phyloP scores from a whole-genome alignment of 2,888 invertebrate species.

The Schizotus pectinicornis region DNA sequence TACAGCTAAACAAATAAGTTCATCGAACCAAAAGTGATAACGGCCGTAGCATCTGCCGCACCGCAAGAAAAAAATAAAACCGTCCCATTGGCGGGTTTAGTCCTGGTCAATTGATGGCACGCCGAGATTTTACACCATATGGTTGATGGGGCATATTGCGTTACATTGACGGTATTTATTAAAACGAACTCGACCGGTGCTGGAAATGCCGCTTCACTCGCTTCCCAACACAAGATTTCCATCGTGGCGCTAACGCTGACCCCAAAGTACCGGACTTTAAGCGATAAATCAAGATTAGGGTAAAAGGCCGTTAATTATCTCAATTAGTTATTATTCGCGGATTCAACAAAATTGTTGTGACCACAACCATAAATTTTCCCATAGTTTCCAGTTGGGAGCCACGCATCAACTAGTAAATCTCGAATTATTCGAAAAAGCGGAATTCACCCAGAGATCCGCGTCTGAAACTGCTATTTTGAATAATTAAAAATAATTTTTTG shows the following conservation, averaged over 20 bases:
- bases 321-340: no score
- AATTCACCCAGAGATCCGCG: background rate
- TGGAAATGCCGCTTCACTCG: background rate
- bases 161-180: slow-evolving; percentile 15
- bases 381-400: no score
- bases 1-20: slow-evolving; percentile 11
- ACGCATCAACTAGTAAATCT: no score
- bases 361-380: no score
- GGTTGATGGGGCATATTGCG: slow-evolving; percentile 29
- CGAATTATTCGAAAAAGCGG: slow-evolving; percentile 1
- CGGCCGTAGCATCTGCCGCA: slow-evolving; percentile 27
- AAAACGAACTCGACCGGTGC: background rate
- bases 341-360: no score
- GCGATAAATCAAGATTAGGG: no score
- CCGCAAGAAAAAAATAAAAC: slow-evolving; percentile 22
- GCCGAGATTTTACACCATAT: slow-evolving; percentile 29
- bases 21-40: slow-evolving; percentile 30
- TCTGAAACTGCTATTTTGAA: background rate
- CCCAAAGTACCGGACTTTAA: background rate
- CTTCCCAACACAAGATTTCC: background rate
- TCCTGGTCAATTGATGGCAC: slow-evolving; percentile 23
- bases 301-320: no score
- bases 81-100: slow-evolving; percentile 17
- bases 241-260: background rate
- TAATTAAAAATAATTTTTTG: slow-evolving; percentile 3